Evolutionary conservation across 2,797 vertebrate genomes (phyloP).

Genomic region (Parauchenoglanis punctatus): DNA sequence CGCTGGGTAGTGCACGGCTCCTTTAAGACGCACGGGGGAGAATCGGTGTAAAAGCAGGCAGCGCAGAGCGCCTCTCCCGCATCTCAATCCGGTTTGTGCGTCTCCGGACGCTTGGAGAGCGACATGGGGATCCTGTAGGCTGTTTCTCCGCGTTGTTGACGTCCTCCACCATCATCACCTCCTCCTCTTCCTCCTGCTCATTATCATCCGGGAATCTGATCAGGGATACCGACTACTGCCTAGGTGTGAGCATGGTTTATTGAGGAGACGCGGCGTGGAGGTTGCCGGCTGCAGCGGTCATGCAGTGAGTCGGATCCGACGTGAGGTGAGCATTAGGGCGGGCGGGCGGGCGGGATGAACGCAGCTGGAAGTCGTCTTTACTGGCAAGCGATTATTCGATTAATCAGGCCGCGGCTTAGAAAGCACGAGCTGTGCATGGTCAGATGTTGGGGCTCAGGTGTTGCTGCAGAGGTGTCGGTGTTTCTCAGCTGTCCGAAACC

Average conservation of each 20-base stretch:
- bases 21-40: constrained; percentile 65
- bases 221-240: constrained; percentile 10
- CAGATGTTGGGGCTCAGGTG: constrained; percentile 26
- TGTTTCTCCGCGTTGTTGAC: neutral
- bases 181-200: neutral
- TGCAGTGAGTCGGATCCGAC: constrained; percentile 67
- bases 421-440: neutral
- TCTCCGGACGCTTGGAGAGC: neutral
- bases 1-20: constrained; percentile 31
- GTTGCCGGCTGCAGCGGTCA: constrained; percentile 49
- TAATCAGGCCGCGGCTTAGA: neutral
- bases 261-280: constrained; percentile 31
- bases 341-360: neutral
- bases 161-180: neutral
- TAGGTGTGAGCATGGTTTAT: neutral
- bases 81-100: constrained; percentile 13
- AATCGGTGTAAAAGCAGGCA: neutral
- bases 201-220: constrained; percentile 7
- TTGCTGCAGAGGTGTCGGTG: neutral
- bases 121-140: constrained; percentile 62
- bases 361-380: neutral
- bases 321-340: constrained; percentile 59
- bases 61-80: neutral
- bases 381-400: neutral
- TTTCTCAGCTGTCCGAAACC: neutral